phyloP scores from a whole-genome alignment of 2,113 vertebrate genomes.

The Toxotes chatareus region DNA sequence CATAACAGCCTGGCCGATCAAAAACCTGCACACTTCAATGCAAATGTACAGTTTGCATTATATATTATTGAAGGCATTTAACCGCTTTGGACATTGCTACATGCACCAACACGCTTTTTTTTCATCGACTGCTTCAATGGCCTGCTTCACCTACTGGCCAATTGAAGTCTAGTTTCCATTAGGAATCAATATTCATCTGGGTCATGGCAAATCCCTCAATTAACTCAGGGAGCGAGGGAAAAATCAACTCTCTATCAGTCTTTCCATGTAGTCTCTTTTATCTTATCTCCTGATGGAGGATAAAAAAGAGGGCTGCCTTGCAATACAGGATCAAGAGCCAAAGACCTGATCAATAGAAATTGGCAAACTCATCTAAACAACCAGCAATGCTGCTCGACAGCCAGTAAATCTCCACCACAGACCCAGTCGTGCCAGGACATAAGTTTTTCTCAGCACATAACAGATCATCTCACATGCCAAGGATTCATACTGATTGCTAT shows the following conservation, averaged over 20 bases:
- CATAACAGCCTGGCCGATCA: slow-evolving; percentile 59
- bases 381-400: slow-evolving; percentile 15
- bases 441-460: slow-evolving; percentile 49
- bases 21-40: slow-evolving; percentile 33
- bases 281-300: slow-evolving; percentile 42
- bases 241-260: slow-evolving; percentile 38
- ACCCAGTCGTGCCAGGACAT: slow-evolving; percentile 48
- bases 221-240: slow-evolving; percentile 48
- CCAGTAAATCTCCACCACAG: slow-evolving; percentile 58
- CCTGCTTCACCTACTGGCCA: slow-evolving; percentile 43
- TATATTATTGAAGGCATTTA: slow-evolving; percentile 15
- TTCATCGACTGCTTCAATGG: slow-evolving; percentile 34
- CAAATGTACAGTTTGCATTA: slow-evolving; percentile 30
- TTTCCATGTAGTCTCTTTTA: slow-evolving; percentile 40
- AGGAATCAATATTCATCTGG: slow-evolving; percentile 68
- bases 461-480: slow-evolving; percentile 44
- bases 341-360: slow-evolving; percentile 59
- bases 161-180: slow-evolving; percentile 64
- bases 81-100: slow-evolving; percentile 3
- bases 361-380: slow-evolving; percentile 58
- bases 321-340: slow-evolving; percentile 52
- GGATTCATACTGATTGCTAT: slow-evolving; percentile 61
- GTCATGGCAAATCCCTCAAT: slow-evolving; percentile 69
- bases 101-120: slow-evolving; percentile 41
- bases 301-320: slow-evolving; percentile 24